Evolutionary conservation across 1,140 invertebrate species (phyloP).

Genomic region (Lysiphlebus fabarum): DNA sequence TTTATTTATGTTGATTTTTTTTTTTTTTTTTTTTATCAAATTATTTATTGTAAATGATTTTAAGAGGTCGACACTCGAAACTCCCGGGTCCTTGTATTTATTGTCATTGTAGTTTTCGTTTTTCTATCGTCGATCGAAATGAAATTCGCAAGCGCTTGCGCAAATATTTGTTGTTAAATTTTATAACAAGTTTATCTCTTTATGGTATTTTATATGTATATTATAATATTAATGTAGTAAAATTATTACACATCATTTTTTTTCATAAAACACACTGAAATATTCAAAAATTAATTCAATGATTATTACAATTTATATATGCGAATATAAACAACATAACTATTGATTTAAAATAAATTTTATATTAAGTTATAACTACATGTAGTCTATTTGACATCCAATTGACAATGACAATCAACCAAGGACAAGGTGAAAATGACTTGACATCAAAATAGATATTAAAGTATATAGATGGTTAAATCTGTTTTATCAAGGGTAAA

Average conservation of each 20-base stretch:
- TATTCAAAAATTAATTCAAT: no score
- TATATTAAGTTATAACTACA: no score
- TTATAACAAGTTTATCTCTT: neutral
- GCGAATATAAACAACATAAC: no score
- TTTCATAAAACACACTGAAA: no score
- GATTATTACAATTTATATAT: no score
- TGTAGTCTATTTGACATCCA: neutral
- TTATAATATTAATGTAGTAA: no score
- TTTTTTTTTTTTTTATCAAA: slow-evolving; percentile 5
- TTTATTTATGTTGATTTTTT: slow-evolving; percentile 7
- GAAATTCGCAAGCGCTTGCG: slow-evolving; percentile 17
- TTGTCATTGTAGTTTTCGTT: slow-evolving; percentile 6
- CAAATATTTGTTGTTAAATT: neutral
- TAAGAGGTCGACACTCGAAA: slow-evolving; percentile 23
- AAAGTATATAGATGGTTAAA: neutral
- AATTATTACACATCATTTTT: no score
- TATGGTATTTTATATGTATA: neutral
- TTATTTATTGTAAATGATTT: slow-evolving; percentile 9
- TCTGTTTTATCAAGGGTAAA: no score
- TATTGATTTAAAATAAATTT: no score
- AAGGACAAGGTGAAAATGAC: slow-evolving; percentile 22
- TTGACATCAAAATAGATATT: neutral
- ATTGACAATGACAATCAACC: slow-evolving; percentile 6
- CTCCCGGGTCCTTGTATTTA: slow-evolving; percentile 9
- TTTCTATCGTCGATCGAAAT: slow-evolving; percentile 18